Evolutionary conservation across 53 echinoderm and acorn worm species (phyloP).

Genomic region (Echinarachnius parma): DNA sequence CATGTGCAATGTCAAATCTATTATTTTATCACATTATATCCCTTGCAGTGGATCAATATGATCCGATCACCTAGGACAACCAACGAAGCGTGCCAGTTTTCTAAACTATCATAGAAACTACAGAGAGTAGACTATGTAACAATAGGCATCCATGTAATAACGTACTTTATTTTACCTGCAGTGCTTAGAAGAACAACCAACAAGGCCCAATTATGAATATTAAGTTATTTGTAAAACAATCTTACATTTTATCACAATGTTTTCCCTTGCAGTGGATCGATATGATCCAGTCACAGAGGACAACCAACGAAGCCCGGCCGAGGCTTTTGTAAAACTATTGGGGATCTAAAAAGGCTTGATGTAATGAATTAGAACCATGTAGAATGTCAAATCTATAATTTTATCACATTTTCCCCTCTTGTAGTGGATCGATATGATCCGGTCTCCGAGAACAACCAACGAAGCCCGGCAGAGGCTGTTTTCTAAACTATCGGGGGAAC

Average conservation of each 20-base stretch:
- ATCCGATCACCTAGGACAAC: constrained; percentile 85
- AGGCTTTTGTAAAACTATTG: too few relatives aligned
- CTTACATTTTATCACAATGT: not conserved
- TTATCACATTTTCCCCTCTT: not conserved
- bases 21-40: not conserved
- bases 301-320: too few relatives aligned
- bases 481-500: constrained; percentile 90
- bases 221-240: not conserved
- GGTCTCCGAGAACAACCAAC: constrained; percentile 93
- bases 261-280: too few relatives aligned
- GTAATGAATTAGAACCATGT: too few relatives aligned
- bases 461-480: constrained; percentile 92
- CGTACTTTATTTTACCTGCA: too few relatives aligned
- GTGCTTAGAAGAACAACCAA: too few relatives aligned
- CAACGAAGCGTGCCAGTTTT: constrained; percentile 85
- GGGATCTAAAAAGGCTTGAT: too few relatives aligned
- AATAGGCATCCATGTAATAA: too few relatives aligned
- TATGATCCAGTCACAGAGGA: too few relatives aligned
- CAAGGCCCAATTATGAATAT: too few relatives aligned
- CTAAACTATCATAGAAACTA: constrained; percentile 75
- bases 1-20: too few relatives aligned
- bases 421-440: constrained; percentile 99
- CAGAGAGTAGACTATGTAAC: too few relatives aligned
- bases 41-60: constrained; percentile 89
- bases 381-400: not conserved